Base-by-base conservation (phyloP, 23 tunicate genomes). In the Ascidia mentula region DNA sequence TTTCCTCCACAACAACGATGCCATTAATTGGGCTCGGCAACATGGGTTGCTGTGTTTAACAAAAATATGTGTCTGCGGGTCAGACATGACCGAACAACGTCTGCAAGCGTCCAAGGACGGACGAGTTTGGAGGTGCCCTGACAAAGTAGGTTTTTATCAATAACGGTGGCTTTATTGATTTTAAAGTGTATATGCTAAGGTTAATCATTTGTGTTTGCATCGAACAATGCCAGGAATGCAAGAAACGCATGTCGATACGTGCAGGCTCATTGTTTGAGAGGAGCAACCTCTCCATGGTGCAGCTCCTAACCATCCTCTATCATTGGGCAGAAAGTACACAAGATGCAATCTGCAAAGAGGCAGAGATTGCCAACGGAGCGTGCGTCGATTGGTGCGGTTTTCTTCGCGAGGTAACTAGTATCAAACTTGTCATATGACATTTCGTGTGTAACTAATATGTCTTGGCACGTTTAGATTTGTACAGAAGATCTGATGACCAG, bases 321-420 rank as follows among this genome's bases (percentile, higher is more conserved):
- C 53, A 42, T 15, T 42, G 65, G 65, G 13, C 13, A 20, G 13
- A 53, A 53, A 26, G 65, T 3, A 3, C 65, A 28, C 65, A 9
- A 28, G 13, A 53, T 9, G 65, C 65, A 5, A 53, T 53, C 13
- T 53, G 65, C 65, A 53, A 53, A 53, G 13, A 53, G 24, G 65
- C 65, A 53, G 65, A 53, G 24, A 9, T 53, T 12, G 53, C 53
- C 65, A 53, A 53, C 13, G 24, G 24, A 53, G 24, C 65, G 24
- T 53, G 13, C 15, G 53, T 42, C 53, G 53, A 53, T 53, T 53
- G 13, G 13, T 9, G 12, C 65, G 53, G 53, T 15, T 53, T 53
- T 53, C 65, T 53, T 53, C 65, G 65, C 13, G 65, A 53, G 65
- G 65, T 53, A 42, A 42, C 12, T 42, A 42, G 65, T 20, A 53